phyloP scores from a whole-genome alignment of 64 coral and sea anemone genomes.

The Montipora cactus region DNA sequence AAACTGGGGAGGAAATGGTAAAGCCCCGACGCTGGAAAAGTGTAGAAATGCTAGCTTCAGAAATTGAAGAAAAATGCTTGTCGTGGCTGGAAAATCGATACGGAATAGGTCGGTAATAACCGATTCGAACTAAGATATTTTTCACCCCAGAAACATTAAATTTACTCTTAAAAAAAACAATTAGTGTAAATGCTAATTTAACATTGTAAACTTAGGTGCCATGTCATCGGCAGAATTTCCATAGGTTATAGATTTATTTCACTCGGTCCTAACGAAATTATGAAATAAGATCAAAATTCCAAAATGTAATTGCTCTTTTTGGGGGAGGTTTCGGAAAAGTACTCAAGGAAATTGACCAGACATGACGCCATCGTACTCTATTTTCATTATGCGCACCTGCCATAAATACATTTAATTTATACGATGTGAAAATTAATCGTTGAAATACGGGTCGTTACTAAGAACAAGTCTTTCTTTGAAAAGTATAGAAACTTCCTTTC shows the following conservation, averaged over 20 bases:
- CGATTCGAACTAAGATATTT: neutral
- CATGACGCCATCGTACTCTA: too few relatives aligned
- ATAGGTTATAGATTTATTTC: neutral
- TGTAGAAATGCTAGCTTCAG: conserved; percentile 3
- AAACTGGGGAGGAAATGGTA: neutral
- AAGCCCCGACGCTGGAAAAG: conserved; percentile 22
- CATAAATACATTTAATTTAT: conserved; percentile 20
- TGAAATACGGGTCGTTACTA: neutral
- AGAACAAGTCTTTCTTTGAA: neutral
- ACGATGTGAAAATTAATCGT: neutral
- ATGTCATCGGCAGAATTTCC: neutral
- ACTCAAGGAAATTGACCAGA: too few relatives aligned
- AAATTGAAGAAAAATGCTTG: conserved; percentile 45
- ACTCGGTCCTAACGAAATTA: neutral
- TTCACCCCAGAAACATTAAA: neutral
- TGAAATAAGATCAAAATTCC: neutral
- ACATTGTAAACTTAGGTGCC: neutral
- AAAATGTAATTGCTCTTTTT: neutral
- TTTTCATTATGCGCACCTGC: neutral
- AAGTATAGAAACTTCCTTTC: neutral
- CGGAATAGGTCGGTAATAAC: neutral
- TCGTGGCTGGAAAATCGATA: conserved; percentile 32
- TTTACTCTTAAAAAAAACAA: neutral
- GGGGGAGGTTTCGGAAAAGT: too few relatives aligned
- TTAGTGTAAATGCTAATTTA: conserved; percentile 26